Base-by-base conservation (phyloP, 2,113 vertebrate species). In the Pterocles orientalis region DNA sequence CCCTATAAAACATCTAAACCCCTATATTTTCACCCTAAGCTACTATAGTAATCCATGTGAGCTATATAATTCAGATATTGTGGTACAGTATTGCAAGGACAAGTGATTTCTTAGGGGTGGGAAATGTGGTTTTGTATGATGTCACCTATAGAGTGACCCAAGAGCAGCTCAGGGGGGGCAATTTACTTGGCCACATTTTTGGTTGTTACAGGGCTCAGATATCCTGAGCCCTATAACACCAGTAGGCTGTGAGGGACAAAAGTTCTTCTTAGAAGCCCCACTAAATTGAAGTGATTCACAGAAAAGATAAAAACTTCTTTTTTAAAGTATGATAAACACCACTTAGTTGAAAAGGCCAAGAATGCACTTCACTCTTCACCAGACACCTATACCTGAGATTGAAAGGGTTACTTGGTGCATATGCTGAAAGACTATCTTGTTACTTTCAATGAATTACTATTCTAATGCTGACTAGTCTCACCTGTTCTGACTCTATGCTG, bases 401-500 rank as follows among this genome's bases (percentile, higher is more conserved):
- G 6, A 48, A 68, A 82, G n/a, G 25, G 24, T 68, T 73, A 31
- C 48, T 69, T 36, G 23, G 15, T 71, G 8, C 28, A n/a, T 41
- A 23, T 56, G 23, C 45, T 68, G 26, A 71, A 53, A 36, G 53
- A 18, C 2, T 39, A 23, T 26, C 57, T 72, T 62, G 17, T 82
- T 53, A 70, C 24, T 65, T 53, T 15, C 24, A 29, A 5, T 61
- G 20, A 57, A 34, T 62, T 29, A 31, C 23, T 65, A 21, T 14
- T 70, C 14, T 31, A 36, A 56, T 56, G 58, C 19, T 34, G 26
- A 31, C 15, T 51, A 31, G 31, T 80, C 94, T 92, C 56, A 98
- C 98, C 94, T 98, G 97, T 85, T 98, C 97, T n/a, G 98, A 98
- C 41, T 98, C 97, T 34, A 66, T 48, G 43, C 97, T 97, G 86